phyloP scores from a whole-genome alignment of 2,113 vertebrate genomes.

The Ornithorhynchus anatinus region DNA sequence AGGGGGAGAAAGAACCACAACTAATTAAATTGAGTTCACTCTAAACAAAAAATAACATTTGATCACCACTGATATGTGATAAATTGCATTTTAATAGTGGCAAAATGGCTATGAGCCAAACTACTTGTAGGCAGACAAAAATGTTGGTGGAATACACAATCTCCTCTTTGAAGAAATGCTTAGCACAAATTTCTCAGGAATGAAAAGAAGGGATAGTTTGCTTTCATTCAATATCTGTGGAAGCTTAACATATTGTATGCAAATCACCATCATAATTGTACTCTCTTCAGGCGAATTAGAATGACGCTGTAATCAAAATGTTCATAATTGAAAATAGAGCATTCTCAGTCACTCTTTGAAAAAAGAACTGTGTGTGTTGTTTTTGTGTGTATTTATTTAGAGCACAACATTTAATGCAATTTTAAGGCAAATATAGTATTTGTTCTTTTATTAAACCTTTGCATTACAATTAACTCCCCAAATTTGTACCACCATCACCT shows the following conservation, averaged over 20 bases:
- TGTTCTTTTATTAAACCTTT: neutral
- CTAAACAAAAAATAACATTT: neutral
- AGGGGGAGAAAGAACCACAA: neutral
- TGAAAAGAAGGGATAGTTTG: slow-evolving; percentile 31
- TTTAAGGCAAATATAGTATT: neutral
- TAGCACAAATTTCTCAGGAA: slow-evolving; percentile 49
- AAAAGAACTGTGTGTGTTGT: slow-evolving; percentile 10
- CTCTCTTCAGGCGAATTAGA: slow-evolving; percentile 30
- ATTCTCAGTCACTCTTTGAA: neutral
- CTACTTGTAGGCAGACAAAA: slow-evolving; percentile 16
- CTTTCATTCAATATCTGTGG: slow-evolving; percentile 44
- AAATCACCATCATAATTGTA: slow-evolving; percentile 59
- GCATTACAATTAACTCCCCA: neutral
- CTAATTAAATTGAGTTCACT: neutral
- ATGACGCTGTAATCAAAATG: slow-evolving; percentile 51
- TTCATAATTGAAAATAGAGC: slow-evolving; percentile 28
- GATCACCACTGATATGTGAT: neutral
- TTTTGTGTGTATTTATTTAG: slow-evolving; percentile 7
- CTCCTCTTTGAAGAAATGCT: slow-evolving; percentile 42
- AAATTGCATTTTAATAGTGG: slow-evolving; percentile 8
- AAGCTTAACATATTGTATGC: slow-evolving; percentile 44
- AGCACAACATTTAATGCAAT: neutral
- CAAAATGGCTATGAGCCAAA: slow-evolving; percentile 48
- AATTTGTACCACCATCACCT: neutral
- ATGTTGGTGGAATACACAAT: slow-evolving; percentile 4